Evolutionary conservation across 2,888 invertebrate species (phyloP).

Genomic region (Scaeva pyrastri): DNA sequence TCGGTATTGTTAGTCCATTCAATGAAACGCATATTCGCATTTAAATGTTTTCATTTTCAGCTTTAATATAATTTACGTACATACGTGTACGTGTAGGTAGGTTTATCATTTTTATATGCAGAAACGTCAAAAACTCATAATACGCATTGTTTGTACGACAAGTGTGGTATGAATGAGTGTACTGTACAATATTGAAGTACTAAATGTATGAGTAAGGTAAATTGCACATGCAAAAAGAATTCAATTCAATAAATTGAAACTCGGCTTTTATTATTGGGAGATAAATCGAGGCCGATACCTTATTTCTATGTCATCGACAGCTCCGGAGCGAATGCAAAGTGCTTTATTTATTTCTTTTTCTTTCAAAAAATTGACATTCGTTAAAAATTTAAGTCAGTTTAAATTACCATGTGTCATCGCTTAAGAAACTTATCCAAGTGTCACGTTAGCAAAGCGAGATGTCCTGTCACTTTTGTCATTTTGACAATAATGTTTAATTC

Average conservation of each 20-base stretch:
- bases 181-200: too few species aligned
- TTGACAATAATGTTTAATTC: not conserved
- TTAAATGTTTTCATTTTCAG: conserved; percentile 19
- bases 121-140: conserved; percentile 4
- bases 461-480: not conserved
- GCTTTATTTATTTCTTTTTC: not conserved
- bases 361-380: not conserved
- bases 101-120: not conserved
- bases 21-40: conserved; percentile 39
- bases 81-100: too few species aligned
- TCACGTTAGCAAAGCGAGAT: not conserved
- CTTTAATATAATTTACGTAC: not conserved
- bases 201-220: too few species aligned
- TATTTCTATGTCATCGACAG: conserved; percentile 18
- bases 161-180: too few species aligned
- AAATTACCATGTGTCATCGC: not conserved
- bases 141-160: not conserved
- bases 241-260: conserved; percentile 26
- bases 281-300: conserved; percentile 27
- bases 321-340: not conserved
- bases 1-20: conserved; percentile 16
- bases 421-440: not conserved
- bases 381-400: not conserved
- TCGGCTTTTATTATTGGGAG: not conserved
- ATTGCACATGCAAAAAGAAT: conserved; percentile 34